Percentiles rank a stretch among this genome's conserved stretches.
Evolutionary conservation across 2,113 vertebrate genomes (phyloP).

Genomic region (Indicator indicator): DNA sequence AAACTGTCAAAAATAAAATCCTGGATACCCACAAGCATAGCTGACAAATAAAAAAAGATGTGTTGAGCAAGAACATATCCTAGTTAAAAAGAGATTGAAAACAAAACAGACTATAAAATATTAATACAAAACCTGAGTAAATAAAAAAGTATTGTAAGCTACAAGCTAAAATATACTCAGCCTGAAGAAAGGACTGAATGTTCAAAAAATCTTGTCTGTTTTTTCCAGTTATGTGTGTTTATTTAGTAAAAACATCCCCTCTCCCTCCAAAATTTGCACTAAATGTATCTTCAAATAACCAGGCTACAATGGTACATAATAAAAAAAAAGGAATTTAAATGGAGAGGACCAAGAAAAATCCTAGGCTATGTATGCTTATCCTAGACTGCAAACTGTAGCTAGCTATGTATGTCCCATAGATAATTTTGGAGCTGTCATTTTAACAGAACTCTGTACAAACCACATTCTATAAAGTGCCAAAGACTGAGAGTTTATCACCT

Average conservation of each 20-base stretch:
- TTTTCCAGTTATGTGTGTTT: not conserved
- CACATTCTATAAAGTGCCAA: not conserved
- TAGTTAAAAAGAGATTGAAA: constrained; percentile 9
- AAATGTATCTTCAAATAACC: not conserved
- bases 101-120: constrained; percentile 13
- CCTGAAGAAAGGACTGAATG: not conserved
- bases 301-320: not conserved
- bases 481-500: not conserved
- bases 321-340: not conserved
- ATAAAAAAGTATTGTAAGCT: not conserved
- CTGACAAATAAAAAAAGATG: not conserved
- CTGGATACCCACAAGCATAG: not conserved
- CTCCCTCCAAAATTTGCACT: not conserved
- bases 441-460: not conserved
- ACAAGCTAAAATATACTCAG: not conserved
- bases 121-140: not conserved
- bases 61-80: not conserved
- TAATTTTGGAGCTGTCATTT: not conserved
- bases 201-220: not conserved
- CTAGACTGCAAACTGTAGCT: not conserved
- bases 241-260: not conserved
- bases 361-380: not conserved
- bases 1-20: not conserved
- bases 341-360: not conserved
- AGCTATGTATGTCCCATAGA: not conserved